These are phyloP conservation scores for Volucella inflata DNA, from an alignment of 2,888 invertebrate genomes.

Conservation along the genomic window DNA sequence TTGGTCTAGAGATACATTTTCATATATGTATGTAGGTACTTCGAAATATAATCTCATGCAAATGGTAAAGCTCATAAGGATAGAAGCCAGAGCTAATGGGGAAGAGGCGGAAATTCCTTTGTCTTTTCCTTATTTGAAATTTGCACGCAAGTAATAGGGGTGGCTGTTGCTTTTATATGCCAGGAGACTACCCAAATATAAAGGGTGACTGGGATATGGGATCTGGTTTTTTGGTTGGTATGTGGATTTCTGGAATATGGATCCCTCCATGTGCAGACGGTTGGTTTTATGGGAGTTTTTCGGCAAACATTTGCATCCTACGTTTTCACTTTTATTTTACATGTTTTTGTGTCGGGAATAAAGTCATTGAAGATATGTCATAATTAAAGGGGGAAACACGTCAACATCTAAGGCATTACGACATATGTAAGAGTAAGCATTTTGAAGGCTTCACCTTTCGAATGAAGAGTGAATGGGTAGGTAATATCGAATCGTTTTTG, in stretches of 20 bases:
- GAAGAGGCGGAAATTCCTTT: conserved; percentile 45
- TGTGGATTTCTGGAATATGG: conserved; percentile 23
- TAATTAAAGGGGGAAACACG: conserved; percentile 65
- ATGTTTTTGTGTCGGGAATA: conserved; percentile 22
- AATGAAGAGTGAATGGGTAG: conserved; percentile 30
- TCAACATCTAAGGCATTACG: conserved; percentile 66
- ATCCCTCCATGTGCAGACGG: conserved; percentile 37
- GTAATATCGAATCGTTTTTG: neutral
- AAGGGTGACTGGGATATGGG: conserved; percentile 44
- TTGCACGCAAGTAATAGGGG: conserved; percentile 68
- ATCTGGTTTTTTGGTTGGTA: neutral
- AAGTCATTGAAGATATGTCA: conserved; percentile 59
- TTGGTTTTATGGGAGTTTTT: conserved; percentile 24
- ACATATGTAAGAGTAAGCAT: conserved; percentile 47
- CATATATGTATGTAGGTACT: neutral
- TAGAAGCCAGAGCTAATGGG: conserved; percentile 1
- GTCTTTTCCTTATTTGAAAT: conserved; percentile 66
- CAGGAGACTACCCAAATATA: conserved; percentile 8
- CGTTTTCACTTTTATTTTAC: neutral
- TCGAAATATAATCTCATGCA: conserved; percentile 16
- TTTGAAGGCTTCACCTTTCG: conserved; percentile 49
- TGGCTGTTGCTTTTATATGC: conserved; percentile 32
- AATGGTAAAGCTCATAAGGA: conserved; percentile 25
- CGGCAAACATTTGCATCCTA: conserved; percentile 37
- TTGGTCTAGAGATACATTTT: too few relatives aligned